These are phyloP conservation scores for Horisme vitalbata DNA, from an alignment of 2,888 invertebrate genomes.

Conservation along the genomic window DNA sequence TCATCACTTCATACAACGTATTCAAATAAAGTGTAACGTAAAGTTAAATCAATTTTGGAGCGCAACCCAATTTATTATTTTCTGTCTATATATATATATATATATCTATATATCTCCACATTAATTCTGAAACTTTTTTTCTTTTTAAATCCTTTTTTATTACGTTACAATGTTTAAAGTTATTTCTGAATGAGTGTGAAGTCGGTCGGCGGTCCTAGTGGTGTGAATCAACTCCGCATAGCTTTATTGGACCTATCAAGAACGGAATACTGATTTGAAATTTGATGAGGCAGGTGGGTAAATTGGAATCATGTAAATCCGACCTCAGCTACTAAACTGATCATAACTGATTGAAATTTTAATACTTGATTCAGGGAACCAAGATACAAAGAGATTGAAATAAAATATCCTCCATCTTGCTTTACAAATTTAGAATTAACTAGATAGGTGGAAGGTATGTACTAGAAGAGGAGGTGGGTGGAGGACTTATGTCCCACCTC, in stretches of 20 bases:
- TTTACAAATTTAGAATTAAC: too few species aligned
- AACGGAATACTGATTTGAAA: slow-evolving; percentile 25
- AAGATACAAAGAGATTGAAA: background rate
- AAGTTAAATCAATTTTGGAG: too few species aligned
- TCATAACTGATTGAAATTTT: slow-evolving; percentile 22
- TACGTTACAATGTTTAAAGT: background rate
- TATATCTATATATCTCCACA: too few species aligned
- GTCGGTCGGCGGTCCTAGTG: slow-evolving; percentile 10
- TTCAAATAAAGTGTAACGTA: too few species aligned
- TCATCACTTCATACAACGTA: too few species aligned
- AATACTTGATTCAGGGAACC: slow-evolving; percentile 1
- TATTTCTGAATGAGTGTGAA: slow-evolving; percentile 9
- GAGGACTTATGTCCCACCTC: too few species aligned
- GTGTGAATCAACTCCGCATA: slow-evolving; percentile 21
- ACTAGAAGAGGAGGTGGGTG: too few species aligned
- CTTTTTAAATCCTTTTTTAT: too few species aligned
- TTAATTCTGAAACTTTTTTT: too few species aligned
- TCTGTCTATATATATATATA: too few species aligned
- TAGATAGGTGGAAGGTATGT: too few species aligned
- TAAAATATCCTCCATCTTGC: background rate
- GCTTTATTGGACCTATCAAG: slow-evolving; percentile 28
- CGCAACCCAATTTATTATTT: too few species aligned
- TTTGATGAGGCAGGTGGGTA: slow-evolving; percentile 30
- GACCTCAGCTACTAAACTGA: slow-evolving; percentile 19
- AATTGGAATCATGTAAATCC: slow-evolving; percentile 29